phyloP scores from a whole-genome alignment of 2,113 vertebrate species.

The Potamarius usumacintae region DNA sequence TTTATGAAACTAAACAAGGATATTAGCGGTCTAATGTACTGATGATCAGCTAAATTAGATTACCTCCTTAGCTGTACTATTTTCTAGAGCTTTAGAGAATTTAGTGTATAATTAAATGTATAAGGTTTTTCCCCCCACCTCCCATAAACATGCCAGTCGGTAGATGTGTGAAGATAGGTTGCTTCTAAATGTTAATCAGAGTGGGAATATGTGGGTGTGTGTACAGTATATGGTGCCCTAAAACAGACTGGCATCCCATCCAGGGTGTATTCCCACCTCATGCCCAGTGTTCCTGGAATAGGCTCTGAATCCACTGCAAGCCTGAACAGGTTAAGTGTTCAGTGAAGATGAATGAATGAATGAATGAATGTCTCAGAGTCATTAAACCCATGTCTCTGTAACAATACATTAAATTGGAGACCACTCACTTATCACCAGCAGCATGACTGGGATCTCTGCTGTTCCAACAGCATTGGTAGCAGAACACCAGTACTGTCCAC shows the following conservation, averaged over 20 bases:
- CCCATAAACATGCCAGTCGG: too few relatives aligned
- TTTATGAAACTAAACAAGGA: neutral
- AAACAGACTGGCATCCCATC: neutral
- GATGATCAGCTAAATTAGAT: neutral
- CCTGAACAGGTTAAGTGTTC: neutral
- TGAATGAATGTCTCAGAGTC: neutral
- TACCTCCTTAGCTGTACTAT: neutral
- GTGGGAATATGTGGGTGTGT: neutral
- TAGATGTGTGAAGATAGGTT: neutral
- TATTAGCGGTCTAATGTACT: neutral
- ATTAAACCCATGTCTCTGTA: neutral
- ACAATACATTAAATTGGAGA: neutral
- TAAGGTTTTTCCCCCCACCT: too few relatives aligned
- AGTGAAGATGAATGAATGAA: neutral
- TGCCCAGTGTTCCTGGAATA: neutral
- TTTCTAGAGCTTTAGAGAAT: neutral
- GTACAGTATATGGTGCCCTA: neutral
- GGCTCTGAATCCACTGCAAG: neutral
- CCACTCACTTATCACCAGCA: slow-evolving; percentile 81
- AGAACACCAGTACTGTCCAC: slow-evolving; percentile 80
- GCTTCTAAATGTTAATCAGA: neutral
- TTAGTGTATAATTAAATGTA: too few relatives aligned
- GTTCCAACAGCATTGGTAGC: slow-evolving; percentile 81
- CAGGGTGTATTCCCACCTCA: neutral
- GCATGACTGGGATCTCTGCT: slow-evolving; percentile 71